Conservation (phyloP, 2,797 vertebrate species). For the Cygnus olor region DNA sequence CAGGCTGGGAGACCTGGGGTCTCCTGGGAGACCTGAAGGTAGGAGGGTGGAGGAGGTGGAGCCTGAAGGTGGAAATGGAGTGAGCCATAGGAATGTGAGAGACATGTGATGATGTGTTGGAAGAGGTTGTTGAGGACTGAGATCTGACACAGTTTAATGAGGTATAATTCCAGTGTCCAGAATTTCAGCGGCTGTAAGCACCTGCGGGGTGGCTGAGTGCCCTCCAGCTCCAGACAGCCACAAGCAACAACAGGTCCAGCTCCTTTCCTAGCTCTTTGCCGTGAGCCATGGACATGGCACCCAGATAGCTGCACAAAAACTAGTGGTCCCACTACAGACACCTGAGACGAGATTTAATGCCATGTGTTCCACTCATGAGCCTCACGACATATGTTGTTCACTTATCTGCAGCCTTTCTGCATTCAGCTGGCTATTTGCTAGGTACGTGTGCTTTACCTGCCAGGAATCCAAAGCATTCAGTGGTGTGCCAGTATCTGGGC, state of each 20-base stretch:
- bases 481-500: neutral
- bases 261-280: neutral
- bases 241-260: neutral
- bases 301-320: neutral
- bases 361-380: neutral
- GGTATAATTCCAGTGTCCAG: neutral
- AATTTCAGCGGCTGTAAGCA: neutral
- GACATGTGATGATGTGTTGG: rapidly evolving
- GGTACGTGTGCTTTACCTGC: neutral
- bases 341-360: neutral
- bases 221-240: neutral
- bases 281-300: neutral
- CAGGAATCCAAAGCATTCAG: neutral
- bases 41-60: neutral
- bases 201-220: neutral
- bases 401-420: neutral
- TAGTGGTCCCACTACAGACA: neutral
- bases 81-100: neutral
- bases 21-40: neutral
- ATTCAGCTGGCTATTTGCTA: neutral
- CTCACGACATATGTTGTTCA: neutral
- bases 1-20: rapidly evolving
- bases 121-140: neutral
- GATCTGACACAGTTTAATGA: neutral
- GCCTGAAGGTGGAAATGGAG: neutral